phyloP scores from a whole-genome alignment of 92 coral and sea anemone genomes.

The Montipora capitata region DNA sequence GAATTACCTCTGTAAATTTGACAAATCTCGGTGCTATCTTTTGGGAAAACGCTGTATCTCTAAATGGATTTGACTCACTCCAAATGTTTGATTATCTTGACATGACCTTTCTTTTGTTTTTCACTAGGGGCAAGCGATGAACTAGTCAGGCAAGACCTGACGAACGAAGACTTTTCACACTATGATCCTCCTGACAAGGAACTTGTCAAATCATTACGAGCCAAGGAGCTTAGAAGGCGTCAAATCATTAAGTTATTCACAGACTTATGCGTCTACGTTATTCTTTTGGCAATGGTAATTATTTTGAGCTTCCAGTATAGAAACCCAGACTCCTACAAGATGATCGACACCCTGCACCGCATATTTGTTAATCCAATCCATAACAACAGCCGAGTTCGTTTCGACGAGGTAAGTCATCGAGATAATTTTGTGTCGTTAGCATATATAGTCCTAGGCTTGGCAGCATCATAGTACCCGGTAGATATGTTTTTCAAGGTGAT shows the following conservation, averaged over 20 bases:
- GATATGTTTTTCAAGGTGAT: no score
- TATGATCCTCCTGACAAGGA: slow-evolving; percentile 69
- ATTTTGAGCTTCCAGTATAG: slow-evolving; percentile 76
- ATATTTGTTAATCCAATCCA: slow-evolving; percentile 63
- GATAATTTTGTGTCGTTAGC: not conserved
- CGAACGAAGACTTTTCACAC: slow-evolving; percentile 20
- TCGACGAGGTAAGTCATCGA: slow-evolving; percentile 9
- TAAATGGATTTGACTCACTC: no score
- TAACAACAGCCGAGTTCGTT: slow-evolving; percentile 42
- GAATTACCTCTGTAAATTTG: no score
- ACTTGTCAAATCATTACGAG: slow-evolving; percentile 52
- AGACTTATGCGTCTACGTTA: slow-evolving; percentile 70
- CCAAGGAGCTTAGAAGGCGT: slow-evolving; percentile 48
- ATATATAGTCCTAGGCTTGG: no score
- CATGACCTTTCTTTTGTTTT: not conserved
- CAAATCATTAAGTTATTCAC: slow-evolving; percentile 50
- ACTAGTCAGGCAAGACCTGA: not conserved
- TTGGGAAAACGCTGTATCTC: no score
- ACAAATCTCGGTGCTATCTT: no score
- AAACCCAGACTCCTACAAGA: slow-evolving; percentile 65
- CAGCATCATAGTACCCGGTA: no score
- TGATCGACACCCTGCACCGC: slow-evolving; percentile 62
- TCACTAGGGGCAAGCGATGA: slow-evolving; percentile 37
- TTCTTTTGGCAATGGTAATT: slow-evolving; percentile 62
- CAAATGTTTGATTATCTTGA: not conserved